A percentile compares a stretch with the other conserved stretches of the same genome.
These are phyloP conservation scores for Sitophilus oryzae DNA, from an alignment of 1,140 invertebrate genomes.

Conservation along the genomic window DNA sequence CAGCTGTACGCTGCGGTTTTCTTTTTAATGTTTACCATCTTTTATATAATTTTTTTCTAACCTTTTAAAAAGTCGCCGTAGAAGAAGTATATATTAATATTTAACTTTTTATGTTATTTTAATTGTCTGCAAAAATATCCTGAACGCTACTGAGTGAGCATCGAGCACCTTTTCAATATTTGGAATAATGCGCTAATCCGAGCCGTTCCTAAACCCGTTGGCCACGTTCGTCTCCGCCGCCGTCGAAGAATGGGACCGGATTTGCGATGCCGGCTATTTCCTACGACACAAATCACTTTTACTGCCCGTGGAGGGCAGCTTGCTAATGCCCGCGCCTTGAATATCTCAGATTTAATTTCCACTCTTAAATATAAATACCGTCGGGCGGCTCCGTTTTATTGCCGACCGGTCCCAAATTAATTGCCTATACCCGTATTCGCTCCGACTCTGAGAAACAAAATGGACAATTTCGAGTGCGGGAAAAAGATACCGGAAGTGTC, in stretches of 20 bases:
- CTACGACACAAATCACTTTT: slow-evolving; percentile 42
- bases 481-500: too few species aligned
- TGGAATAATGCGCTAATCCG: slow-evolving; percentile 13
- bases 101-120: too few species aligned
- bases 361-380: slow-evolving; percentile 38
- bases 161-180: too few species aligned
- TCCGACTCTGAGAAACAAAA: slow-evolving; percentile 15
- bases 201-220: slow-evolving; percentile 26
- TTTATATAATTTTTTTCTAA: too few species aligned
- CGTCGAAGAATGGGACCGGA: slow-evolving; percentile 37
- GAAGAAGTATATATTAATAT: too few species aligned
- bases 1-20: too few species aligned
- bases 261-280: slow-evolving; percentile 41
- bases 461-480: too few species aligned
- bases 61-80: too few species aligned
- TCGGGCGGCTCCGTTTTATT: slow-evolving; percentile 25
- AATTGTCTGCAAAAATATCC: too few species aligned
- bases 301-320: slow-evolving; percentile 37
- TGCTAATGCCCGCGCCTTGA: slow-evolving; percentile 37
- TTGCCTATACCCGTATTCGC: slow-evolving; percentile 18
- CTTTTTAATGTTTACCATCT: too few species aligned
- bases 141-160: too few species aligned
- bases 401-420: slow-evolving; percentile 25
- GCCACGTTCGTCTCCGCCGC: too few species aligned
- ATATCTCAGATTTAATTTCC: slow-evolving; percentile 41